Evolutionary conservation across 2,113 vertebrate species (phyloP), one percentile per base, ranked within the genome.

Genomic region (Apus apus): DNA sequence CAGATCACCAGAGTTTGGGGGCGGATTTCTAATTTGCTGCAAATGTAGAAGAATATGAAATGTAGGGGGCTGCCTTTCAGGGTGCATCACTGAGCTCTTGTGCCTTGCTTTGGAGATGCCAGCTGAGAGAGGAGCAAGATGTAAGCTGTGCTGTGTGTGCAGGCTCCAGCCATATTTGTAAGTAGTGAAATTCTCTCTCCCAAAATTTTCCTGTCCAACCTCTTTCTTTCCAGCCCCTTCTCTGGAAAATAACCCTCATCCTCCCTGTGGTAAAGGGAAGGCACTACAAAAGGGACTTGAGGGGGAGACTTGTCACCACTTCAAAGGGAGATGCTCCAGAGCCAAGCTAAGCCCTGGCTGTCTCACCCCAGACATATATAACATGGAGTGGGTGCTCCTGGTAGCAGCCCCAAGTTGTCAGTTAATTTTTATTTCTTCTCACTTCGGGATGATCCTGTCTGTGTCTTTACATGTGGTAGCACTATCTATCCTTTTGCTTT

Each of bases 61-160:
- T 21, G 14, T 15, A 66, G 51, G 16, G 21, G 48, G 12, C 40
- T 94, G 54, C 30, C 17, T 11, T 13, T 50, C 50, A 50, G 50
- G 22, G 36, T 58, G 30, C 17, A 40, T 13, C 85, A 74, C 2
- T 0, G 50, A 53, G 20, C 15, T 43, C 82, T 58, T 4, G 3
- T 65, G 26, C 32, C 34, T 65, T 46, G 27, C 50, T 72, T 45
- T 64, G 88, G 29, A 38, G 27, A 45, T 0, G 2, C 4, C 81
- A 56, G 32, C 19, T 60, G 46, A 76, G 32, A 56, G 10, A 51
- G 38, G 16, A 76, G 32, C 45, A 50, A 65, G 29, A 9, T 9
- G 46, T 1, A 30, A 29, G n/a, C 71, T 43, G 3, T 13, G 15
- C 38, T 64, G 27, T 30, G 30, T 22, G 50, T 0, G 0, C n/a